A percentile compares a stretch with the other conserved stretches of the same genome.
phyloP scores from a whole-genome alignment of 2,888 invertebrate species.

The Balanococcus diminutus region DNA sequence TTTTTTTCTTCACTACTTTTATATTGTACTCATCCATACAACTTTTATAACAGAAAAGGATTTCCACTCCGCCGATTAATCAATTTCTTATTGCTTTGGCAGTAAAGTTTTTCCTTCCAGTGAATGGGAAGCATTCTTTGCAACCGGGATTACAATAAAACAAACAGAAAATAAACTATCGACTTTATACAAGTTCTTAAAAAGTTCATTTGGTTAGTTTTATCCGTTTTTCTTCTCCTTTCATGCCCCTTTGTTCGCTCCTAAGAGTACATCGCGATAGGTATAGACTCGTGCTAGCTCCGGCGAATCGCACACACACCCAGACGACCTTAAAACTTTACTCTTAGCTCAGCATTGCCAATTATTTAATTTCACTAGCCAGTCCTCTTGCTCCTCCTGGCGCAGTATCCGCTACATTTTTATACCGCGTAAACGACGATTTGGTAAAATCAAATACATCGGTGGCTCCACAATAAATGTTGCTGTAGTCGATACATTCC shows the following conservation, averaged over 20 bases:
- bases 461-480: background rate
- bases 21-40: conserved; percentile 36
- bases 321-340: background rate
- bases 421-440: background rate
- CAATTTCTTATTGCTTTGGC: conserved; percentile 47
- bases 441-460: background rate
- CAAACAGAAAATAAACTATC: conserved; percentile 50
- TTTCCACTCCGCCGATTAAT: conserved; percentile 50
- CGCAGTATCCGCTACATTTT: background rate
- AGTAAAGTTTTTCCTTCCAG: conserved; percentile 30
- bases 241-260: background rate
- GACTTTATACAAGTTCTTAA: conserved; percentile 51
- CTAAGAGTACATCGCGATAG: no score
- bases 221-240: background rate
- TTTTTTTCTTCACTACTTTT: conserved; percentile 3
- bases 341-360: conserved; percentile 5
- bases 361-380: background rate
- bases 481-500: background rate
- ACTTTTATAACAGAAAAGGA: conserved; percentile 40
- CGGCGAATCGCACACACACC: background rate
- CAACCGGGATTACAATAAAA: conserved; percentile 45
- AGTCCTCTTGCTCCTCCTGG: background rate
- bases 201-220: conserved; percentile 46
- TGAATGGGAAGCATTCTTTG: conserved; percentile 37
- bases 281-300: no score